Base-by-base conservation (phyloP, 2,797 vertebrate genomes). In the Sebastes minor region DNA sequence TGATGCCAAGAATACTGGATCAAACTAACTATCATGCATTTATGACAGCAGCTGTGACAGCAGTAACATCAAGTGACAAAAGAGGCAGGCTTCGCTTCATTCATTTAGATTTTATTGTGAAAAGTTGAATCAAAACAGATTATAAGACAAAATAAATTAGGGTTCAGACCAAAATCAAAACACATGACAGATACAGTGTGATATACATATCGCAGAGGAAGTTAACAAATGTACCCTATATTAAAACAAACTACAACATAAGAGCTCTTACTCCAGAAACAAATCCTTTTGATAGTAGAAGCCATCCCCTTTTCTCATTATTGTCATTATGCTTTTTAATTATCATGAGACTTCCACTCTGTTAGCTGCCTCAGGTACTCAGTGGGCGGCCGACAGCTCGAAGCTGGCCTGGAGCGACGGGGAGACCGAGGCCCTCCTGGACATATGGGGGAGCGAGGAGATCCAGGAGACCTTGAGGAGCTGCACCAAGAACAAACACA, bases 401-500 rank as follows among this genome's bases (percentile, higher is more conserved):
- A 95, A 95, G 89, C 80, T 90, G 68, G 42, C 90, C 55, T 96
- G 95, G 95, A 82, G 89, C 2, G 94, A 95, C 23, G 61, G 78
- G 11, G 95, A 95, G 89, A 95, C 95, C 0, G 35, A 93, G 74
- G 82, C 91, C 20, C 93, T 96, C 18, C 86, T 96, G 78, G 83
- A 91, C 28, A 83, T 96, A 11, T 96, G 95, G 95, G 94, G 94
- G 3, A 94, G 92, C 11, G 88, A 93, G 23, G 89, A 85, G 3
- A 88, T 95, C 61, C 95, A 95, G 87, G 85, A 92, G 82, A 93
- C 86, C 66, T 32, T 96, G 78, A 94, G 91, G 80, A 71, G 92
- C 75, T 91, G 88, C 73, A 91, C 93, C 57, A 95, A 95, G 84
- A 95, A 94, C 92, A 95, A 90, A 81, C 93, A 93, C 84, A 89